Base-by-base conservation (phyloP, 2,113 vertebrate genomes). In the Cochlearius cochlearius region DNA sequence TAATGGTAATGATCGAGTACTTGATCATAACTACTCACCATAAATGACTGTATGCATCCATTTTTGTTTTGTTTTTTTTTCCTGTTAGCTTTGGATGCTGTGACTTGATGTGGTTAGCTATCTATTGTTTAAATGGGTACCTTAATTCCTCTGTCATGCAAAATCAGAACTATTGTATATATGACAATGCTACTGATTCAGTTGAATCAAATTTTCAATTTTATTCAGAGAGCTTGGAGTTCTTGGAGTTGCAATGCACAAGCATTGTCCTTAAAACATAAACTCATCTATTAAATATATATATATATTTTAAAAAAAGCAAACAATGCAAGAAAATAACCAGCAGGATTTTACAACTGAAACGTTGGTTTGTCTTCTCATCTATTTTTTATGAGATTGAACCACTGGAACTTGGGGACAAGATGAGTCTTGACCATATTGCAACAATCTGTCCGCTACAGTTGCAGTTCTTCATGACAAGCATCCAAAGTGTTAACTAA, bases 341-440 rank as follows among this genome's bases (percentile, higher is more conserved):
- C 98, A 99, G 98, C 98, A 99, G 98, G 98, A 99, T 99, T 99
- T 98, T 98, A 99, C 98, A 98, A 98, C 98, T 97, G 97, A 98
- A 96, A 96, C 95, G 98, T 98, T 98, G 98, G 98, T 98, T 98
- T 98, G 98, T 98, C 97, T 98, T 98, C 96, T 98, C 98, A 98
- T 98, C 98, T 97, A 92, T 93, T 91, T 95, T 96, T 94, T 94
- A 97, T 97, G 97, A 98, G 98, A 98, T 98, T 98, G 98, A 98
- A 98, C 98, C 98, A 98, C 98, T 98, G 98, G 98, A 98, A 98
- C 98, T 98, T 98, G 98, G 98, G 98, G 98, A 98, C 98, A 98
- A 95, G 98, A 98, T 98, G 97, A 98, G 74, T 84, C 97, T 97
- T 97, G 84, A 98, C 88, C 90, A 95, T 87, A 91, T 98, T 97